These are phyloP conservation scores for Cotesia chilonis DNA, from an alignment of 1,140 invertebrate genomes.

Conservation along the genomic window DNA sequence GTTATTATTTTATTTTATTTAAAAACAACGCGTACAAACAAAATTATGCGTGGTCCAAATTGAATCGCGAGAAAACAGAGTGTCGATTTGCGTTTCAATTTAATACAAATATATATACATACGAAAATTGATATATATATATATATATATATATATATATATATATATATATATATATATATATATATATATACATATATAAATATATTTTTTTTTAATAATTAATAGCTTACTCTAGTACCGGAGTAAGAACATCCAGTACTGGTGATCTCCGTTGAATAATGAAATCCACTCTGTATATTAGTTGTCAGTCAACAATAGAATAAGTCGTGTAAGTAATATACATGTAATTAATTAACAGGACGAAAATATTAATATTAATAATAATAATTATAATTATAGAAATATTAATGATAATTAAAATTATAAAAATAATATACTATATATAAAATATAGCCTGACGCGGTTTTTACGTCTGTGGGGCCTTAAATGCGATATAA, in stretches of 20 bases:
- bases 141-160: slow-evolving; percentile 38
- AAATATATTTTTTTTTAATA: slow-evolving; percentile 25
- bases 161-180: slow-evolving; percentile 37
- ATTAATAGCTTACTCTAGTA: background rate
- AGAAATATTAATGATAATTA: slow-evolving; percentile 10
- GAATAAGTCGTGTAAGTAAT: slow-evolving; percentile 29
- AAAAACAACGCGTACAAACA: slow-evolving; percentile 23
- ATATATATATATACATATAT: slow-evolving; percentile 38
- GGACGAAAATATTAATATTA: slow-evolving; percentile 5
- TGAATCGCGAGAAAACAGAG: slow-evolving; percentile 16
- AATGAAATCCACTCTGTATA: background rate
- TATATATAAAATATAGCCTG: slow-evolving; percentile 17
- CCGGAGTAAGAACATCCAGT: slow-evolving; percentile 1
- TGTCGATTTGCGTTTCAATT: slow-evolving; percentile 7
- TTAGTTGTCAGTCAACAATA: slow-evolving; percentile 20
- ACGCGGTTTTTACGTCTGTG: slow-evolving; percentile 19
- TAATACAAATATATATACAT: slow-evolving; percentile 38
- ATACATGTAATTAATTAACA: slow-evolving; percentile 27
- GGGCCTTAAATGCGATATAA: slow-evolving; percentile 20
- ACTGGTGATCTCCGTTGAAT: background rate
- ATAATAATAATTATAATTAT: background rate
- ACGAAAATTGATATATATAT: slow-evolving; percentile 37
- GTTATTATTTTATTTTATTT: background rate
- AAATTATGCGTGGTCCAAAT: background rate
- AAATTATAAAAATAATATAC: background rate